Percentiles rank a stretch among this genome's conserved stretches.
Evolutionary conservation across 2,797 vertebrate genomes (phyloP).

Genomic region (Ptychadena robeensis): DNA sequence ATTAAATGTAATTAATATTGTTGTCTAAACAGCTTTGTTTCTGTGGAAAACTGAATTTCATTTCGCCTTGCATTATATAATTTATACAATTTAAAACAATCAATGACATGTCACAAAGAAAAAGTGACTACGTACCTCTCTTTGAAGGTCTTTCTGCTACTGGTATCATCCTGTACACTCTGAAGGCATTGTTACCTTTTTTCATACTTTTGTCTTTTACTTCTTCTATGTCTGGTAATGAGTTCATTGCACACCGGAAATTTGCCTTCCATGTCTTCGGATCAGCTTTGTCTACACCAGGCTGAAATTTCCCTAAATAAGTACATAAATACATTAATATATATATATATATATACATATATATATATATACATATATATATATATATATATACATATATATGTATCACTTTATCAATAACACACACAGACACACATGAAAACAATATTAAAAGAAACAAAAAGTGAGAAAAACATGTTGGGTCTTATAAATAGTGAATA

Average conservation of each 20-base stretch:
- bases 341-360: neutral
- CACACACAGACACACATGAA: no score
- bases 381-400: no score
- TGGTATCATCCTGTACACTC: constrained; percentile 95
- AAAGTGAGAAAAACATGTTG: no score
- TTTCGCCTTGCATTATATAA: no score
- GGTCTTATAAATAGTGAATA: no score
- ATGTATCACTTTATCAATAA: no score
- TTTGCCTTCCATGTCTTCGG: constrained; percentile 99
- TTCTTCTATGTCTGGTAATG: constrained; percentile 97
- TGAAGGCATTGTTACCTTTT: constrained; percentile 97
- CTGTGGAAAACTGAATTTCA: no score
- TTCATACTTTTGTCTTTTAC: constrained; percentile 99
- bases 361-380: no score
- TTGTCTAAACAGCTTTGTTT: no score
- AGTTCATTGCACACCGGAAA: constrained; percentile 99
- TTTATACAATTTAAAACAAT: no score
- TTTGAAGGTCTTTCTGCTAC: constrained; percentile 86
- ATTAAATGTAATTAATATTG: no score
- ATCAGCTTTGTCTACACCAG: constrained; percentile 89
- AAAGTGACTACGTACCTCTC: constrained; percentile 81
- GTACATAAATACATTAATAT: neutral
- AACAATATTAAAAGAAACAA: no score
- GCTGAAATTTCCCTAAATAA: constrained; percentile 89
- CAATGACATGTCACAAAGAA: neutral